Base-by-base conservation (phyloP, 2,888 invertebrate species). In the Achlya flavicornis region DNA sequence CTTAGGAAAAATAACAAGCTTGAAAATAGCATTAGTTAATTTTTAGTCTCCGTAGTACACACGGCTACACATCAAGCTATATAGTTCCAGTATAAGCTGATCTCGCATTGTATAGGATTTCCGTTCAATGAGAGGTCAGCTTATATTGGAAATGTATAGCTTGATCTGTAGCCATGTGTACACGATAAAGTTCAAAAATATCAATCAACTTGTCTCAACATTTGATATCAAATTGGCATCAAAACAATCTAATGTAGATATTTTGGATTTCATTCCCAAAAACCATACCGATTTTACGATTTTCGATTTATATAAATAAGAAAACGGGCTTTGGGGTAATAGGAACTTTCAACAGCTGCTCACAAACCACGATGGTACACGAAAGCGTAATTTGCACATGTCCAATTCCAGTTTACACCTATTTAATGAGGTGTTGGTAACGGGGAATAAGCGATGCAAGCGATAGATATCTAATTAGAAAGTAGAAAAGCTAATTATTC, bases 401-500 rank as follows among this genome's bases (percentile, higher is more conserved):
- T 38, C 57, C 61, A 63, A 38, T 61, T 57, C 46, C 63, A 57
- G 66, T 68, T 67, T 62, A 67, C 71, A 66, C 69, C 71, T 70
- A 65, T 61, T 58, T 78, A 81, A 79, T 73, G 76, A 70, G 73
- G 75, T 76, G 72, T 72, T 70, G 73, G 74, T 71, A 69, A 69
- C 68, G 74, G 75, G 74, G 75, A 78, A 75, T 73, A 67, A 63
- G 43, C 64, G 64, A 58, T 57, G 41, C 64, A 61, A 61, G 64
- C 77, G 76, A 76, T 77, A 73, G 77, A 77, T 80, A 79, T 81
- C 83, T 85, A 81, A 86, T 88, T 86, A 85, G 87, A 87, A 86
- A 87, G 86, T 85, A 80, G 84, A 83, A 84, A 84, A 82, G 79
- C 72, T 78, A 85, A 86, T 86, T 84, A 86, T 84, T 78, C 76